Conservation (phyloP, 2,888 invertebrate species). For the Pandemis heparana region DNA sequence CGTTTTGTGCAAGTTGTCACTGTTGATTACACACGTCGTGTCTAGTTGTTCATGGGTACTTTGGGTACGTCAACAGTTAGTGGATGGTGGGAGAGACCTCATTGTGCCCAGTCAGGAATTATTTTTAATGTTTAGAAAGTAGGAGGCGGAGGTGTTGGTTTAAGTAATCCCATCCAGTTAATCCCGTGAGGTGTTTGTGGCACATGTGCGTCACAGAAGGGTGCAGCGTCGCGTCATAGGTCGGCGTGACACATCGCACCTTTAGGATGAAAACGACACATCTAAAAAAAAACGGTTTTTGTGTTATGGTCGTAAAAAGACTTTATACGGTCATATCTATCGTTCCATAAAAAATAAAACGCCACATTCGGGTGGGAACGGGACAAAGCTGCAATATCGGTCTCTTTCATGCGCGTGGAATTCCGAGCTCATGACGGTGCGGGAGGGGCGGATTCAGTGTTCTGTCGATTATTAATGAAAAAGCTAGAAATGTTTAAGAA, state of each 20-base stretch:
- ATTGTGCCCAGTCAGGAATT: conserved; percentile 8
- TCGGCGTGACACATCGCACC: conserved; percentile 37
- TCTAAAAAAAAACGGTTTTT: no score
- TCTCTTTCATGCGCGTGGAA: no score
- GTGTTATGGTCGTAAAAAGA: no score
- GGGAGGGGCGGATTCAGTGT: no score
- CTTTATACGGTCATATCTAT: no score
- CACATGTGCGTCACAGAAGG: conserved; percentile 45
- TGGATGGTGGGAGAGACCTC: conserved; percentile 28
- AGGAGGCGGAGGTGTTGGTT: neutral
- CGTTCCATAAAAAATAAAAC: no score
- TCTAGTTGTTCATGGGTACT: neutral
- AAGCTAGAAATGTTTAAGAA: no score
- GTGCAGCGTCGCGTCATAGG: conserved; percentile 21
- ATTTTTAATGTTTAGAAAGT: neutral
- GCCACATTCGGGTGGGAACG: no score
- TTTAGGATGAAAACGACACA: no score
- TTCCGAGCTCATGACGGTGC: no score
- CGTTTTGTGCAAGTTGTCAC: conserved; percentile 18
- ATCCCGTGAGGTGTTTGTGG: conserved; percentile 24
- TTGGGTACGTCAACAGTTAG: conserved; percentile 19
- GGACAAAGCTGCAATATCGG: no score
- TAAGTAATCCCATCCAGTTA: neutral
- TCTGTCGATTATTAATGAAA: no score
- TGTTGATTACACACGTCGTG: conserved; percentile 23